Percentiles rank a stretch among this genome's conserved stretches.
These are phyloP conservation scores for Labrus mixtus DNA, from an alignment of 2,113 vertebrate species.

Conservation along the genomic window DNA sequence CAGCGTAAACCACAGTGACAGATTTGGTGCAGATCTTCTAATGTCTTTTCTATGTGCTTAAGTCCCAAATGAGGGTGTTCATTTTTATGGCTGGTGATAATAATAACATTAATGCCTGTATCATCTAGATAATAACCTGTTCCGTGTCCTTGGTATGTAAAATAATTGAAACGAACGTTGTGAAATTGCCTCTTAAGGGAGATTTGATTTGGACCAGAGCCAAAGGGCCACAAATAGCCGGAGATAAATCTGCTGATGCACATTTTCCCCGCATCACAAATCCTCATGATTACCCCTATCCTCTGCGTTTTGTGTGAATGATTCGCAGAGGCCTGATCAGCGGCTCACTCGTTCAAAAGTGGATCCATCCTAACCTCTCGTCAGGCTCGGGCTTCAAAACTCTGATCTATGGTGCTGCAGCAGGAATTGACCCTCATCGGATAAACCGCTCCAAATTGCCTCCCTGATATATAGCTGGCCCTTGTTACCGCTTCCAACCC, in stretches of 20 bases:
- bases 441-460: conserved; percentile 84
- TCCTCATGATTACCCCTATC: conserved; percentile 72
- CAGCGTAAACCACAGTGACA: conserved; percentile 34
- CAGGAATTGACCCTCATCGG: conserved; percentile 83
- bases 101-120: conserved; percentile 57
- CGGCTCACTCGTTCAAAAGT: conserved; percentile 70
- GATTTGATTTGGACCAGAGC: conserved; percentile 61
- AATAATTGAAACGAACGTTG: conserved; percentile 63
- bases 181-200: conserved; percentile 61
- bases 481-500: conserved; percentile 72
- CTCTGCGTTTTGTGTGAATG: conserved; percentile 70
- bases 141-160: conserved; percentile 63
- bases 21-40: conserved; percentile 56
- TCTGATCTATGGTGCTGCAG: conserved; percentile 78
- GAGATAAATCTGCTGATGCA: conserved; percentile 73
- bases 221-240: conserved; percentile 61
- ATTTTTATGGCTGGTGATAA: conserved; percentile 51
- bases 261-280: conserved; percentile 71
- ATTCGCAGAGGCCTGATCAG: conserved; percentile 69
- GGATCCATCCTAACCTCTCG: conserved; percentile 67
- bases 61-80: conserved; percentile 51
- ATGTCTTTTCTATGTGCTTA: conserved; percentile 42
- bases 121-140: conserved; percentile 49
- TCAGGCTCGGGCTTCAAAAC: conserved; percentile 67
- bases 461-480: conserved; percentile 82